These are phyloP conservation scores for Copidosoma floridanum DNA, from an alignment of 1,140 invertebrate genomes.

Conservation along the genomic window DNA sequence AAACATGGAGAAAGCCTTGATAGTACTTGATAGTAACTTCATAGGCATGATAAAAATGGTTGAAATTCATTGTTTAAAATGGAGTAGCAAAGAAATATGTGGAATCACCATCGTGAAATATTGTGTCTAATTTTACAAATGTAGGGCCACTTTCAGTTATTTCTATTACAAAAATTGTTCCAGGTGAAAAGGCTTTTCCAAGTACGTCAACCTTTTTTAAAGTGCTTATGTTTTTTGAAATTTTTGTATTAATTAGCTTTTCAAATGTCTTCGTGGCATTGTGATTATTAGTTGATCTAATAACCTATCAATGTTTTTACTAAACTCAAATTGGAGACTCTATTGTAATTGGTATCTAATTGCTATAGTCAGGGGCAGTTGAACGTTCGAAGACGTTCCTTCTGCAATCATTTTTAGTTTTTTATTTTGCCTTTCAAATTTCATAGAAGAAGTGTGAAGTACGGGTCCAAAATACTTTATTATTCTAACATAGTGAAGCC, in stretches of 20 bases:
- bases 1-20: background rate
- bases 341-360: constrained; percentile 1
- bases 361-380: constrained; percentile 11
- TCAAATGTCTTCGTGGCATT: no score
- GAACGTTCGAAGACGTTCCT: background rate
- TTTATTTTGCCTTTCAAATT: constrained; percentile 12
- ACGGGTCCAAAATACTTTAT: constrained; percentile 3
- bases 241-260: no score
- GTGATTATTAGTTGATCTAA: background rate
- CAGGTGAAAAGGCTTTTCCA: constrained; percentile 10
- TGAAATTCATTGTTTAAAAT: no score
- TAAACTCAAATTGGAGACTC: background rate
- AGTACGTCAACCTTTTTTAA: constrained; percentile 21
- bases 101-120: constrained; percentile 15
- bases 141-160: constrained; percentile 4
- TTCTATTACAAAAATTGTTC: constrained; percentile 14
- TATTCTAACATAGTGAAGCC: background rate
- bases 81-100: constrained; percentile 3
- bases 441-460: constrained; percentile 1
- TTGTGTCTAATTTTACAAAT: constrained; percentile 10
- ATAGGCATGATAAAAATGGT: constrained; percentile 12
- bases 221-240: background rate
- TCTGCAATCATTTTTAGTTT: constrained; percentile 5
- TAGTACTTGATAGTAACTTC: background rate
- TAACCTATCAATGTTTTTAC: background rate